phyloP scores from a whole-genome alignment of 2,113 vertebrate species.

The Colius striatus region DNA sequence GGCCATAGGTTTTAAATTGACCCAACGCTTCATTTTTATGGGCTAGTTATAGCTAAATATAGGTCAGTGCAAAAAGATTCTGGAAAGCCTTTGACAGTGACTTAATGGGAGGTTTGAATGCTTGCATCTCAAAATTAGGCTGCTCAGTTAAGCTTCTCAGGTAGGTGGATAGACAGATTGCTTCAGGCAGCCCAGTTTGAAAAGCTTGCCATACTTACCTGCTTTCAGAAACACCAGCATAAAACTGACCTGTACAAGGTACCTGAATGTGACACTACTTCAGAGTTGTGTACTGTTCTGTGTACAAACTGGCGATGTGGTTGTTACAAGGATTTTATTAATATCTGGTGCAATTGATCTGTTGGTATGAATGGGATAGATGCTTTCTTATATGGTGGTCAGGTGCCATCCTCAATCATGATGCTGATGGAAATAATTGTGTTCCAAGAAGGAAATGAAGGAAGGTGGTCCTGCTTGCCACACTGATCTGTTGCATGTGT shows the following conservation, averaged over 20 bases:
- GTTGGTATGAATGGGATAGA: not conserved
- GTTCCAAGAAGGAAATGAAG: not conserved
- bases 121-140: not conserved
- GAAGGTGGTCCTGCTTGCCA: not conserved
- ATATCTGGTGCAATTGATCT: not conserved
- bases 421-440: not conserved
- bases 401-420: not conserved
- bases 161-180: not conserved
- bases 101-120: not conserved
- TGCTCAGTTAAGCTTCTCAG: not conserved
- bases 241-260: not conserved
- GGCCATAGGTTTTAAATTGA: not conserved
- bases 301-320: not conserved
- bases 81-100: not conserved
- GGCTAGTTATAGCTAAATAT: not conserved
- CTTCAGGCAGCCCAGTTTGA: not conserved
- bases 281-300: not conserved
- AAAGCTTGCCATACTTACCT: not conserved
- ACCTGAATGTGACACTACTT: not conserved
- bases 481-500: rapidly evolving
- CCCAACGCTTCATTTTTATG: not conserved
- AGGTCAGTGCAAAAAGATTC: not conserved
- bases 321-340: not conserved
- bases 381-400: not conserved
- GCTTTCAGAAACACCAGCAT: not conserved